Evolutionary conservation across 2,797 vertebrate genomes (phyloP).

Genomic region (Falco peregrinus): DNA sequence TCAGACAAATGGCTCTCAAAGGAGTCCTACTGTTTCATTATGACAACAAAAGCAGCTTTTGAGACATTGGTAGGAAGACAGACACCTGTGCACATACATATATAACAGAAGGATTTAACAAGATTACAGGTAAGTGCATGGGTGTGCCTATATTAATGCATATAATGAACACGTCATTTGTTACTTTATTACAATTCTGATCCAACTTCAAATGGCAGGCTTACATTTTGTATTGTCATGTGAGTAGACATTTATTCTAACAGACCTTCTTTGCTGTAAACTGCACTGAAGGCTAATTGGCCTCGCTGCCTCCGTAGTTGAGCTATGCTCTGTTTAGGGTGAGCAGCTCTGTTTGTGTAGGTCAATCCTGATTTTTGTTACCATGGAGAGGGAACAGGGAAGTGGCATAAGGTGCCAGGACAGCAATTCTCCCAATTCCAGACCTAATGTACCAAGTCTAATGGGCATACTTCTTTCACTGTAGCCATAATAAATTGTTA

Average conservation of each 20-base stretch:
- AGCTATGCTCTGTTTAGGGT: background rate
- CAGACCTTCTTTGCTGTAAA: background rate
- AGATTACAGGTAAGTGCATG: background rate
- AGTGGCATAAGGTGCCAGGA: background rate
- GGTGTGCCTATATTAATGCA: fast-evolving
- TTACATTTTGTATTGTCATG: background rate
- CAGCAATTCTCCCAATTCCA: slow-evolving; percentile 29
- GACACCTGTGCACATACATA: fast-evolving
- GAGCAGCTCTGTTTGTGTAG: background rate
- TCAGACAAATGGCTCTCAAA: slow-evolving; percentile 40
- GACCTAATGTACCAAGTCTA: slow-evolving; percentile 6
- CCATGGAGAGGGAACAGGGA: background rate
- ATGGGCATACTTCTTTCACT: background rate
- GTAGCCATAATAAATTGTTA: background rate
- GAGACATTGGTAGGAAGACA: background rate
- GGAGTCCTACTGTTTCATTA: slow-evolving; percentile 13
- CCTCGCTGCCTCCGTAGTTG: background rate
- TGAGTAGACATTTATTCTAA: background rate
- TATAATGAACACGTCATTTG: background rate
- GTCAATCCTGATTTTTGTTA: slow-evolving; percentile 22
- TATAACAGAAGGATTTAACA: background rate
- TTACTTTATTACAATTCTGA: background rate
- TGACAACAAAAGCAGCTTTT: slow-evolving; percentile 31
- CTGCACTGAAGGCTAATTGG: background rate
- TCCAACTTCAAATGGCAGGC: background rate